Evolutionary conservation across 2,888 invertebrate species (phyloP), one percentile per base, ranked within the genome.

Genomic region (Pandemis heparana): DNA sequence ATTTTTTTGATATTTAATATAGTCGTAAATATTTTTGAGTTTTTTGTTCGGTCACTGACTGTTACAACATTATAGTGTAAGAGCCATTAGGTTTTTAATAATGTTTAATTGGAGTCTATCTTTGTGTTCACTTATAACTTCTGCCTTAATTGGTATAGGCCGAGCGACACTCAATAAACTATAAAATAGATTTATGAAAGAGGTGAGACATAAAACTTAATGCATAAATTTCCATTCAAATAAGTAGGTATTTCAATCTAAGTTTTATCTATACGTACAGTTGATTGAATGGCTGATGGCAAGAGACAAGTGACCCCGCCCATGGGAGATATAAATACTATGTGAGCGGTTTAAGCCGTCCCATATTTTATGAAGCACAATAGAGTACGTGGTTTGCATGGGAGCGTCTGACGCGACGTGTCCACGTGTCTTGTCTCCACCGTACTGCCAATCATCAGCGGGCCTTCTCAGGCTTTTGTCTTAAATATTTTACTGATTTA

Each of bases 351-450:
- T 18, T 10, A 66, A 39, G 32, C 23, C 41, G 56, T 39, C 66
- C 41, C 66, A 18, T 56, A 56, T 56, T 87, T 87, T 87, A 87
- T 88, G 87, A 87, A 86, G 88, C 89, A 90, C 89, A 90, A 90
- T 89, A 85, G 89, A 79, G 85, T 80, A 90, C 89, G 89, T 89
- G 89, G 82, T 76, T 81, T 71, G 89, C 84, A 89, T 89, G 82
- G 82, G 51, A 65, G 79, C 76, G 77, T 79, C 70, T 78, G 75
- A 77, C 74, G 82, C 80, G 81, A 84, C 83, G 82, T 51, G 78
- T 76, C 83, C 78, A 84, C 83, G 82, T 51, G 78, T 76, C 83
- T 79, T 80, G 83, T 85, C 85, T 82, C 65, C 71, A 78, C 23
- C 23, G 4, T 32, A 32, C 77, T 79, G 84, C 83, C 84, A 87